Evolutionary conservation across 1,140 invertebrate species (phyloP), one percentile per base, ranked within the genome.

Genomic region (Zaprionus inermis): DNA sequence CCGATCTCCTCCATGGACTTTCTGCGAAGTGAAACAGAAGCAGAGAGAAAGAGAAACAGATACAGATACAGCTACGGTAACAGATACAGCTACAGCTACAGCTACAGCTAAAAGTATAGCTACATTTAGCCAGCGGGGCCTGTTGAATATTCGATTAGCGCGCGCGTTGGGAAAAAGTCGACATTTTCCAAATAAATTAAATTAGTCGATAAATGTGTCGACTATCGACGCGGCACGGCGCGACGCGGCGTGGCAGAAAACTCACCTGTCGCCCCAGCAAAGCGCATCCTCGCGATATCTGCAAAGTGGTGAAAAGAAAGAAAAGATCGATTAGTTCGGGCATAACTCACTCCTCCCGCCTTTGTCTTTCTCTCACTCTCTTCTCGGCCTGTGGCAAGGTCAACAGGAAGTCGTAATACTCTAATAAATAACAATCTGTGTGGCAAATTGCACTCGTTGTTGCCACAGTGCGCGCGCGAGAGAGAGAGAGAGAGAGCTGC

Each of bases 191-290:
- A 91, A 91, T 91, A 91, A 91, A 91, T 91, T 91, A 91, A 91
- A 91, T 91, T 91, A 91, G 83, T 80, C 88, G 88, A 91, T 91
- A 91, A 91, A 91, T 91, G 78, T 91, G 85, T 86, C 77, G 86
- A 86, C 85, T 90, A 44, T 46, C 44, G 44, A 18, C 44, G n/a
- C n/a, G n/a, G 44, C 36, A 38, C 65, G 64, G 55, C 46, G 52
- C 54, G 38, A 54, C 49, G 61, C 60, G 49, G 71, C 71, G 75
- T 77, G 75, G 65, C 76, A 79, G 61, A 72, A 69, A 74, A 77
- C 93, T 95, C 93, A 96, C 95, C 95, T 95, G 89, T 96, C 95
- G 56, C 95, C 95, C 95, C 95, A 96, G 91, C 95, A 96, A 18
- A 96, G 92, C n/a, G 95, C 94, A 68, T 96, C 95, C 72, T 96